Evolutionary conservation across 2,888 invertebrate genomes (phyloP), one percentile per base, ranked within the genome.

Genomic region (Drosophila mercatorum): DNA sequence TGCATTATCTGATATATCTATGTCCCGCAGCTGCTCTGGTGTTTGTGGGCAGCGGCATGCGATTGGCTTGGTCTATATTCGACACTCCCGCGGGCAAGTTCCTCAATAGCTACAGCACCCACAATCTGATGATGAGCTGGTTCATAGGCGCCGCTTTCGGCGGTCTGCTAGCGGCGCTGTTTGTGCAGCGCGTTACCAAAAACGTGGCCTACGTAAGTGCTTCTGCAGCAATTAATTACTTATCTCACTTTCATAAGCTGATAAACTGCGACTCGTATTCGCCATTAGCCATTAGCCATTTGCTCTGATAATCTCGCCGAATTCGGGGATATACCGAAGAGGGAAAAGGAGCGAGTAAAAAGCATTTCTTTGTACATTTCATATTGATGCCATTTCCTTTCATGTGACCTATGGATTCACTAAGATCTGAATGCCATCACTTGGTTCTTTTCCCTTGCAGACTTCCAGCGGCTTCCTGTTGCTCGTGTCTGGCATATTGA

Each of bases 121-220:
- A 89, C 68, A 87, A 84, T 11, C 74, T 92, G 59, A 89, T 84
- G 71, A 87, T 92, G 68, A 87, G 87, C 14, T 92, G 92, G 91
- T 91, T 92, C 66, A 68, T 90, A 55, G 92, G 92, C 34, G 91
- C 80, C 5, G 84, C 89, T 0, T n/a, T 90, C 22, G 92, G 92
- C 0, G 85, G 83, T 28, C 73, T 90, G 7, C 56, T 90, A 38
- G 91, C 92, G 1, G 78, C 89, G 3, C 64, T 78, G 14, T 89
- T 90, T 70, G 91, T 91, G 3, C 92, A 92, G 58, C 79, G 86
- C 8, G 76, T 89, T 47, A 89, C 89, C 22, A 92, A 91, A 80
- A 91, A 91, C 70, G 81, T 91, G 51, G 86, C 91, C 31, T 86
- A 90, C 71, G 92, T 92, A 88, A 90, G 92, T 89, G 49, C 68